A percentile compares a stretch with the other conserved stretches of the same genome.
phyloP scores from a whole-genome alignment of 2,797 vertebrate genomes.

The Chrysocyon brachyurus region DNA sequence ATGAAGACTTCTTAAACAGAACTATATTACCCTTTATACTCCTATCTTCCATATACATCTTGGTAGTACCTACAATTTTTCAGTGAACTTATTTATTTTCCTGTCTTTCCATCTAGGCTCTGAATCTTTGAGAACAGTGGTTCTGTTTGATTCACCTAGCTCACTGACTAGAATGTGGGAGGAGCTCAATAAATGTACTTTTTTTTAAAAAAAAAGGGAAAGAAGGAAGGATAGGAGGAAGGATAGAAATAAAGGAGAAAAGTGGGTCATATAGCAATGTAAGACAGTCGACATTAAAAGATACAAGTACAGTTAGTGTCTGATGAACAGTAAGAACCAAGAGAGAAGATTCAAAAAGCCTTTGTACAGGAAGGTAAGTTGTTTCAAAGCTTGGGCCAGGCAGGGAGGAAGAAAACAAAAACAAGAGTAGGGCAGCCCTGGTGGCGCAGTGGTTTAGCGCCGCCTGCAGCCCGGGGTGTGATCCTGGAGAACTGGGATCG shows the following conservation, averaged over 20 bases:
- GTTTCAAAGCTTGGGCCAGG: not conserved
- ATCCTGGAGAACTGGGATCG: no score
- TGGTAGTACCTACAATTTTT: not conserved
- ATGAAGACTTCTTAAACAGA: not conserved
- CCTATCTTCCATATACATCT: not conserved
- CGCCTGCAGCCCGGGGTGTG: no score
- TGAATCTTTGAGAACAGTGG: not conserved
- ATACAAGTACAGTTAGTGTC: not conserved
- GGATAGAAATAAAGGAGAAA: no score
- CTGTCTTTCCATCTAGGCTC: not conserved
- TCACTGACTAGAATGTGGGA: not conserved
- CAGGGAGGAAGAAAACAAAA: not conserved
- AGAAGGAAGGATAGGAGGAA: not conserved
- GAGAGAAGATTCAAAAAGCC: not conserved
- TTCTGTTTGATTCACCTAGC: not conserved
- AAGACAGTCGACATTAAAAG: not conserved
- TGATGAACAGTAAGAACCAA: not conserved
- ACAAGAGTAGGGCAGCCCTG: not conserved
- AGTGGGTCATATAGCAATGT: not conserved
- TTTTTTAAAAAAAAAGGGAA: not conserved
- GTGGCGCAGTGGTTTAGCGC: no score
- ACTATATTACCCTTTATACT: not conserved
- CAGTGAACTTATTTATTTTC: not conserved
- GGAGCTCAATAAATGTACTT: not conserved
- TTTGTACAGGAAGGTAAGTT: not conserved